Base-by-base conservation (phyloP, 2,797 vertebrate species). In the Takifugu rubripes region DNA sequence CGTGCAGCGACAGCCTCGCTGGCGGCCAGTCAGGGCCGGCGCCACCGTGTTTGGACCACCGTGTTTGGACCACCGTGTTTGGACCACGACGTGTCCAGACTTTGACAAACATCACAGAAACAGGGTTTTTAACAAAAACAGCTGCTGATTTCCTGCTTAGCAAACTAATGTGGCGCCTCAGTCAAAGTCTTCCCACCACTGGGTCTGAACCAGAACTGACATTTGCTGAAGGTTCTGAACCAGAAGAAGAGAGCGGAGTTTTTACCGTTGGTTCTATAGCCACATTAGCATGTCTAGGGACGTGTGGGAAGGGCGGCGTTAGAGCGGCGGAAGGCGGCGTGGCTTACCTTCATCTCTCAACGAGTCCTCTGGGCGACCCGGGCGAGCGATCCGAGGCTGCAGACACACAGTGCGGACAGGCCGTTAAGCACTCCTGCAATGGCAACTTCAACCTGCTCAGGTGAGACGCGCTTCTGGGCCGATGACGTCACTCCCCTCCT, bases 331-430 rank as follows among this genome's bases (percentile, higher is more conserved):
- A 3, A 26, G 21, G 40, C 50, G 5, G 63, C 54, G 57, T 59
- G 42, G 78, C 87, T 61, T 91, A 93, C 92, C 92, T 93, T 93
- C 92, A 93, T 93, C 84, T 89, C 83, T 84, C 84, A 78, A 79
- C 71, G 72, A 84, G 82, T 87, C 87, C 83, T 84, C 82, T 71
- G 49, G 84, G 76, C 61, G 81, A 87, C 81, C 84, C 79, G 79
- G 61, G 77, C 59, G 57, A 78, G 40, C 81, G 83, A 81, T 81
- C 85, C 54, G 75, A 59, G 74, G 78, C 84, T 87, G 84, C 42
- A 85, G 82, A 83, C 16, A 79, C 2, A 46, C 49, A 76, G 77
- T 65, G 54, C 46, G 46, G 17, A 78, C 61, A 78, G 29, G 64
- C 64, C 56, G 74, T 84, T 84, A 82, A 33, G 44, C 59, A 76